Conservation (phyloP, 2,797 vertebrate genomes). For the Pseudopleuronectes americanus region DNA sequence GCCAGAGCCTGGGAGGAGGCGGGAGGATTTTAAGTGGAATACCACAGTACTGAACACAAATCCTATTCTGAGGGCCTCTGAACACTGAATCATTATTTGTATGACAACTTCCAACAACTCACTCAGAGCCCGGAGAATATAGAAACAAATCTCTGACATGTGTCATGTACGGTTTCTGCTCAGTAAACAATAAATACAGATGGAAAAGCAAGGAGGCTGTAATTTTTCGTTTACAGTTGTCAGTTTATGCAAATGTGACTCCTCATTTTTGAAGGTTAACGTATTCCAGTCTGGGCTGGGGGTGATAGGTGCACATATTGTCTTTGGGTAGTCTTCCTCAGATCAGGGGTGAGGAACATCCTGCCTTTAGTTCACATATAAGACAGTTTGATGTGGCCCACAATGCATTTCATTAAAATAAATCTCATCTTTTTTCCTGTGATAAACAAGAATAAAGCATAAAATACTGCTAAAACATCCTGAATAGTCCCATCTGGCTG, state of each 20-base stretch:
- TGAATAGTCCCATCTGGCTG: neutral
- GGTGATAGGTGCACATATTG: neutral
- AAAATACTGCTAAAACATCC: neutral
- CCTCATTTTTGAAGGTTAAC: slow-evolving; percentile 11
- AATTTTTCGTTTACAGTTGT: neutral
- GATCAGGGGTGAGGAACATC: neutral
- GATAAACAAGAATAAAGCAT: too few relatives aligned
- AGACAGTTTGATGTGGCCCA: too few relatives aligned
- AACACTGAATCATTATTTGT: slow-evolving; percentile 21
- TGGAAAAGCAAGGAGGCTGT: slow-evolving; percentile 1
- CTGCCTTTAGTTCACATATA: too few relatives aligned
- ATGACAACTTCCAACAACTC: slow-evolving; percentile 10
- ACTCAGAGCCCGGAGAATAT: slow-evolving; percentile 10
- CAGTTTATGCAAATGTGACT: slow-evolving; percentile 15
- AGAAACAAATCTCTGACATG: slow-evolving; percentile 22
- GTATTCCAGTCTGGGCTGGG: neutral
- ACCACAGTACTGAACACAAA: slow-evolving; percentile 17
- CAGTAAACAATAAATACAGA: slow-evolving; percentile 17
- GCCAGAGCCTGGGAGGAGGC: slow-evolving; percentile 19
- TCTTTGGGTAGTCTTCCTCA: neutral
- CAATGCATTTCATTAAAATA: too few relatives aligned
- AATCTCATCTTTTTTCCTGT: too few relatives aligned
- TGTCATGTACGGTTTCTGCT: slow-evolving; percentile 18
- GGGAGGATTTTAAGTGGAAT: slow-evolving; percentile 29
- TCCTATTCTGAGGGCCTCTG: slow-evolving; percentile 23